Evolutionary conservation across 2,888 invertebrate species (phyloP).

Genomic region (Schizotus pectinicornis): DNA sequence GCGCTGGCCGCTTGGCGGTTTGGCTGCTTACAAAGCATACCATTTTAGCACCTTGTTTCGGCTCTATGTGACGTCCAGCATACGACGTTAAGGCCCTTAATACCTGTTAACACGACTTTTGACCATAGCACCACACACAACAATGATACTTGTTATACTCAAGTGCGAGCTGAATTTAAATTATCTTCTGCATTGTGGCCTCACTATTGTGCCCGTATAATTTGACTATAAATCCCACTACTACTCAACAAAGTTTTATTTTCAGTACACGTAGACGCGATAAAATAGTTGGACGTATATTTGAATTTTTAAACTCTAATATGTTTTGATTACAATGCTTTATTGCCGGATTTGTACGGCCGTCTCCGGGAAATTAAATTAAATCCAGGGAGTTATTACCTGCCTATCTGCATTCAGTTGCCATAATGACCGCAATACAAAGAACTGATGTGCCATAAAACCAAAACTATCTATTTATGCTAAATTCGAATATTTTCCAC

Average conservation of each 20-base stretch:
- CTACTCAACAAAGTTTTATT: conserved; percentile 48
- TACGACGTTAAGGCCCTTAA: conserved; percentile 19
- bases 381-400: conserved; percentile 8
- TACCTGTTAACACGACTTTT: conserved; percentile 38
- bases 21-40: conserved; percentile 14
- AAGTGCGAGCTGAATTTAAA: conserved; percentile 50
- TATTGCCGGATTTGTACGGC: conserved; percentile 18
- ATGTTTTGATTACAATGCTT: conserved; percentile 40
- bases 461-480: too few relatives aligned
- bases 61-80: conserved; percentile 14
- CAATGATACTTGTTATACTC: conserved; percentile 45
- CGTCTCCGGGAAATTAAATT: not conserved
- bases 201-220: conserved; percentile 48
- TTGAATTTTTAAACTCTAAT: conserved; percentile 32
- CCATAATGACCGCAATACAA: conserved; percentile 9
- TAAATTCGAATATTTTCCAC: too few relatives aligned
- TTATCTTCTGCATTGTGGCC: conserved; percentile 44
- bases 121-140: conserved; percentile 33
- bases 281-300: conserved; percentile 42
- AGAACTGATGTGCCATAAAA: conserved; percentile 2
- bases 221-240: conserved; percentile 47
- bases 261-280: conserved; percentile 44
- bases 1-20: conserved; percentile 14
- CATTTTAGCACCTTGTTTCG: conserved; percentile 21
- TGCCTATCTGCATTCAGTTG: not conserved